Evolutionary conservation across 2,797 vertebrate species (phyloP).

Genomic region (Lepilemur septentrionalis): DNA sequence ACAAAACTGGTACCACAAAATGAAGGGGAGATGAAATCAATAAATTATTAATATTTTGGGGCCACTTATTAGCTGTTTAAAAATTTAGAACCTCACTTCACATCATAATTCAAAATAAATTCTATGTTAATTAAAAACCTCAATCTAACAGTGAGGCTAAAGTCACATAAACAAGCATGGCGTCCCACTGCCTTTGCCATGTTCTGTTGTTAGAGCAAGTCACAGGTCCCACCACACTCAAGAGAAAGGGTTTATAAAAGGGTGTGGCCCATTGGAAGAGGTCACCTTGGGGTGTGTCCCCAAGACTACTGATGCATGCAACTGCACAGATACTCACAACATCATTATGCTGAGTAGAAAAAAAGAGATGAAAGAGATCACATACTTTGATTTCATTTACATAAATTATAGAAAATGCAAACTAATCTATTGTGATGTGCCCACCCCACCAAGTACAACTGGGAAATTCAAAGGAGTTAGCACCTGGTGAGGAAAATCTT

Average conservation of each 20-base stretch:
- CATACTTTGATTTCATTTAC: neutral
- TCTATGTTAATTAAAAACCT: neutral
- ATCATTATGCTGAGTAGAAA: neutral
- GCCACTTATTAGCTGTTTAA: neutral
- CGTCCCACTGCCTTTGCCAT: neutral
- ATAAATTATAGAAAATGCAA: neutral
- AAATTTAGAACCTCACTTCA: neutral
- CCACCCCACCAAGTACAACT: neutral
- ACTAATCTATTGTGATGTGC: neutral
- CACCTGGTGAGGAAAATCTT: neutral
- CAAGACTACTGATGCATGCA: neutral
- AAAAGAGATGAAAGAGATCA: neutral
- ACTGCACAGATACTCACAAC: neutral
- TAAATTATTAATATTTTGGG: neutral
- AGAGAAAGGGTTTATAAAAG: neutral
- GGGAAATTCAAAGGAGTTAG: neutral
- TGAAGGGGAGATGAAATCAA: neutral
- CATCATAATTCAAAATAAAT: conserved; percentile 11
- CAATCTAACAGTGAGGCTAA: neutral
- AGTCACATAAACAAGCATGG: neutral
- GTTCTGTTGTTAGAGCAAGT: neutral
- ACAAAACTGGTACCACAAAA: neutral
- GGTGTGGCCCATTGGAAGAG: too few relatives aligned
- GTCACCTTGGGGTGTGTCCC: neutral
- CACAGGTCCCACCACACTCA: neutral